Conservation (phyloP, 2,797 vertebrate species). For the Aeoliscus strigatus region DNA sequence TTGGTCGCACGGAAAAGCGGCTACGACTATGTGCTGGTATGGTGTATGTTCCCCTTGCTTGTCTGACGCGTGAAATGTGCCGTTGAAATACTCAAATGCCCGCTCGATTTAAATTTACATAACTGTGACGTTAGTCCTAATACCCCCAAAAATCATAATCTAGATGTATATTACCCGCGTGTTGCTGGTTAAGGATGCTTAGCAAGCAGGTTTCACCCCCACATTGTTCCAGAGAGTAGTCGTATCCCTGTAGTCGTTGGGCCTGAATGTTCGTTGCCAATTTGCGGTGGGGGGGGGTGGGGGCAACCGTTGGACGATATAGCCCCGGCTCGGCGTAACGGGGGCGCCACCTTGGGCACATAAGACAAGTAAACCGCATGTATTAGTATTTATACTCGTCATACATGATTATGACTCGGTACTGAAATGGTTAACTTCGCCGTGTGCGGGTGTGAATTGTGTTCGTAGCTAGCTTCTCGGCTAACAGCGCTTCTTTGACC, state of each 20-base stretch:
- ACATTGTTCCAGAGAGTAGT: constrained; percentile 30
- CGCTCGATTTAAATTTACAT: neutral
- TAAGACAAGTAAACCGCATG: rapidly evolving
- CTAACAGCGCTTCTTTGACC: constrained; percentile 17
- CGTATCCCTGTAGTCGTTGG: constrained; percentile 15
- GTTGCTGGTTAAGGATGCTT: constrained; percentile 24
- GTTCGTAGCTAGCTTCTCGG: constrained; percentile 18
- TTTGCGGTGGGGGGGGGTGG: constrained; percentile 4
- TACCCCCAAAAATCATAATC: rapidly evolving
- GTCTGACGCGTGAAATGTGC: neutral
- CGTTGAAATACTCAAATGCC: too few species aligned
- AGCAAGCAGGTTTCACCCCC: constrained; percentile 16
- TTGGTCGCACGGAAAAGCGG: constrained; percentile 46
- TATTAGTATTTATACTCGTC: rapidly evolving
- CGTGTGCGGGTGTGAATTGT: constrained; percentile 2
- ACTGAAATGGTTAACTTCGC: neutral
- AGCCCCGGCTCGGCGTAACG: neutral
- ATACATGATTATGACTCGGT: rapidly evolving
- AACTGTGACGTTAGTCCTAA: rapidly evolving
- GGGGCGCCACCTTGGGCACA: neutral
- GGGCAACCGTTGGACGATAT: constrained; percentile 6
- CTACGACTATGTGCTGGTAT: constrained; percentile 51
- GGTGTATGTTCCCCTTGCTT: constrained; percentile 10
- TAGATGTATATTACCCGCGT: neutral
- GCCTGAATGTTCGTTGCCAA: constrained; percentile 29